Conservation (phyloP, 1,140 invertebrate genomes). For the Calephelis nemesis region DNA sequence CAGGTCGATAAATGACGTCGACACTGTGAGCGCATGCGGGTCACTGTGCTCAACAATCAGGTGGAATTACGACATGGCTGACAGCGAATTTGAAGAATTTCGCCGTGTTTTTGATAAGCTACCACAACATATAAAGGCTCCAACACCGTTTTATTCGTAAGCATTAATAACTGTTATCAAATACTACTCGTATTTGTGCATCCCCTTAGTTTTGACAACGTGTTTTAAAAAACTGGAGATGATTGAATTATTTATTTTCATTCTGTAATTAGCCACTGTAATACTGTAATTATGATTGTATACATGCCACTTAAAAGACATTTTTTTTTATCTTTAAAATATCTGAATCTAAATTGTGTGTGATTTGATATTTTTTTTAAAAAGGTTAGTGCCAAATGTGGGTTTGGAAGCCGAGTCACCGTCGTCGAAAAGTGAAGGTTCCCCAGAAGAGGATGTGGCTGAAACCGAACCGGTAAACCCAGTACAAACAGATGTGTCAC, state of each 20-base stretch:
- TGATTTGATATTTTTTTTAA: neutral
- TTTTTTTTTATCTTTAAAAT: conserved; percentile 22
- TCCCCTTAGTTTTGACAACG: neutral
- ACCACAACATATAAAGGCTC: conserved; percentile 88
- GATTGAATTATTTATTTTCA: conserved; percentile 2
- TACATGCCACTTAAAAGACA: no score
- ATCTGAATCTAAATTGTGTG: neutral
- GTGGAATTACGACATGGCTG: conserved; percentile 85
- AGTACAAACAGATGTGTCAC: conserved; percentile 37
- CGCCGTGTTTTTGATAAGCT: conserved; percentile 90
- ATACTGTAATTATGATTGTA: no score
- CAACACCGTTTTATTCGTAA: conserved; percentile 86
- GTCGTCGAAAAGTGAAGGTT: conserved; percentile 85
- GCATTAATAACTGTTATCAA: conserved; percentile 33
- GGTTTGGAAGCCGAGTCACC: conserved; percentile 87
- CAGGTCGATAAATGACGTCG: conserved; percentile 52
- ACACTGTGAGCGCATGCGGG: conserved; percentile 54
- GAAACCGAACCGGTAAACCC: conserved; percentile 39
- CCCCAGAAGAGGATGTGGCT: conserved; percentile 63
- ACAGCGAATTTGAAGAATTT: conserved; percentile 95
- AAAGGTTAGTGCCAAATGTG: conserved; percentile 88
- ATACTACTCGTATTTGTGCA: neutral
- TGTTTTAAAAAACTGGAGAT: neutral
- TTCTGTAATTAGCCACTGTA: neutral
- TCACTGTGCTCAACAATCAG: conserved; percentile 49